These are phyloP conservation scores for Orthonyx spaldingii DNA, from an alignment of 2,113 vertebrate species.

Conservation along the genomic window DNA sequence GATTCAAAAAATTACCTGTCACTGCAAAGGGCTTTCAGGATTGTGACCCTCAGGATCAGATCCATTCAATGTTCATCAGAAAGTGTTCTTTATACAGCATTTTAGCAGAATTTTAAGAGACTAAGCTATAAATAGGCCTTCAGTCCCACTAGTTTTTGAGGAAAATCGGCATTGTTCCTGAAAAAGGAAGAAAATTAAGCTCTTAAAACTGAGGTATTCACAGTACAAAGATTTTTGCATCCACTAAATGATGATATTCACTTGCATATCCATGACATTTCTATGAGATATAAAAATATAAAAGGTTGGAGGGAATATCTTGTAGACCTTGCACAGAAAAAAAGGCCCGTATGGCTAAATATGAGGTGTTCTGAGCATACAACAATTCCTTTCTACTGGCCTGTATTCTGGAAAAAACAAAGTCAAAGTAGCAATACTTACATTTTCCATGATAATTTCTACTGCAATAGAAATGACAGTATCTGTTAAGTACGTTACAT, in stretches of 20 bases:
- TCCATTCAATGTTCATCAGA: neutral
- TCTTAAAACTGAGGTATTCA: neutral
- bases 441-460: neutral
- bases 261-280: neutral
- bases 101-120: neutral
- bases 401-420: neutral
- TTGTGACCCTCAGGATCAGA: neutral
- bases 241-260: neutral
- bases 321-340: neutral
- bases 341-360: neutral
- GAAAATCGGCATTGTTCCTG: neutral
- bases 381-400: neutral
- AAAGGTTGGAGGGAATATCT: neutral
- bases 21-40: neutral
- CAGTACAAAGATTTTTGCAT: neutral
- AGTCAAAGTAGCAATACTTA: neutral
- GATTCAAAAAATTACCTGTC: neutral
- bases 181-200: neutral
- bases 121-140: neutral
- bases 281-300: neutral
- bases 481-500: neutral
- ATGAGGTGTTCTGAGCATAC: neutral
- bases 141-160: neutral
- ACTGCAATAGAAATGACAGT: neutral
- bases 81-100: neutral